Evolutionary conservation across 1,140 invertebrate species (phyloP), one percentile per base, ranked within the genome.

Genomic region (Nymphalis io): DNA sequence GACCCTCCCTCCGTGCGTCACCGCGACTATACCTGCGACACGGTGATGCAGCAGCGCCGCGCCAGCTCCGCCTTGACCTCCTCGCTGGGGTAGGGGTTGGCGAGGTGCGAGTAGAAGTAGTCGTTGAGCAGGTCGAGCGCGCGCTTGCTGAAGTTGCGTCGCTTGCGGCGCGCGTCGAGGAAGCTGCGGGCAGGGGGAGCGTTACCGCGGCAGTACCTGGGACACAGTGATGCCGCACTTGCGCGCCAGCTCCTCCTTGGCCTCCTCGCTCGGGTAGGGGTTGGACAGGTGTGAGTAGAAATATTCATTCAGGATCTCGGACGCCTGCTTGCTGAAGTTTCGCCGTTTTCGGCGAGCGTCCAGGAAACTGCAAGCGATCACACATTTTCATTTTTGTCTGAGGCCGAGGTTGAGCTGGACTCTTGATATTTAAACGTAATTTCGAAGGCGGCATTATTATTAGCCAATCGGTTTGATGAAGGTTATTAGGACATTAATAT

Each of bases 271-370:
- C 63, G 99, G 99, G 93, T 99, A 99, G 18, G 99, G 99, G 94
- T 99, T 99, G 89, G 97, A 98, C 75, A 99, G 94, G 93, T 99
- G 98, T 73, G 98, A 99, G 93, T 99, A 99, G 93, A 99, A 99
- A 93, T 99, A 99, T 93, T 99, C 98, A 92, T 99, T 99, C 78
- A 99, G 94, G 79, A 99, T 98, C 94, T 99, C 99, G 12, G 99
- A 99, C 20, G 99, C 99, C 92, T 99, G 98, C 94, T 99, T 99
- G 94, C 98, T 99, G 93, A 99, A 99, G 93, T 99, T 99, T 80
- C 99, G 95, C 80, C 99, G 95, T 92, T 99, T 99, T 82, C 99
- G 95, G 92, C 99, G 98, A 18, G 98, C 98, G 91, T 99, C 98
- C 66, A 99, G 94, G 93, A 99, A 99, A 82, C 95, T 93, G 92